phyloP scores from a whole-genome alignment of 2,797 vertebrate genomes.

The Crypturellus tataupa region DNA sequence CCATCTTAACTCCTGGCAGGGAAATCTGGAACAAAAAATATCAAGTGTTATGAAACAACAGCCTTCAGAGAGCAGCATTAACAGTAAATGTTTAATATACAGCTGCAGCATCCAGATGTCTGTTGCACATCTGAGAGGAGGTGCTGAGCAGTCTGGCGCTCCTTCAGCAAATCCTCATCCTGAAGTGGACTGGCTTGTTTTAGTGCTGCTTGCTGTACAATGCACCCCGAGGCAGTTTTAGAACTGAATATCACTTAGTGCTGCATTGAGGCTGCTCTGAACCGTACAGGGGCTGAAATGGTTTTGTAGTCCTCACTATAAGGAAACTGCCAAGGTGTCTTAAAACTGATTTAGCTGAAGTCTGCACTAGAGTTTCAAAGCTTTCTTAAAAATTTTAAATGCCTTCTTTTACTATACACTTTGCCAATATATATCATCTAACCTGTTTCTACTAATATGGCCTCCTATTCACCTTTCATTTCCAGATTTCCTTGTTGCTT shows the following conservation, averaged over 20 bases:
- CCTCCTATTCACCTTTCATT: not conserved
- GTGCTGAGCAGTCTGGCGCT: fast-evolving
- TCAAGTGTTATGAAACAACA: not conserved
- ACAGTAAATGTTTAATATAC: not conserved
- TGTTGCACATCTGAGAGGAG: not conserved
- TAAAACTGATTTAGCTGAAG: not conserved
- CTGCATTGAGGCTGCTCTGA: not conserved
- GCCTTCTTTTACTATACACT: not conserved
- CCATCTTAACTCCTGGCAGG: slow-evolving; percentile 68
- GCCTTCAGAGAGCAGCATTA: not conserved
- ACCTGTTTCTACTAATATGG: not conserved
- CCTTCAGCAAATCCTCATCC: not conserved
- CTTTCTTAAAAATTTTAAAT: not conserved
- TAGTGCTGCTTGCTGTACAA: not conserved
- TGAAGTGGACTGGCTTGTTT: not conserved
- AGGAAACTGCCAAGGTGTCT: not conserved
- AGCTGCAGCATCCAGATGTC: not conserved
- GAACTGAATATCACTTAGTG: fast-evolving
- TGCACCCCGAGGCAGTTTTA: not conserved
- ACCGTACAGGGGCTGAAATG: not conserved
- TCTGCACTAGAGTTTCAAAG: not conserved
- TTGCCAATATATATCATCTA: not conserved
- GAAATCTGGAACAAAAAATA: not conserved
- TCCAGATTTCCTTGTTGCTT: not conserved
- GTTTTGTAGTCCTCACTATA: not conserved